Conservation (phyloP, 1,140 invertebrate species). For the Drosophila erecta region DNA sequence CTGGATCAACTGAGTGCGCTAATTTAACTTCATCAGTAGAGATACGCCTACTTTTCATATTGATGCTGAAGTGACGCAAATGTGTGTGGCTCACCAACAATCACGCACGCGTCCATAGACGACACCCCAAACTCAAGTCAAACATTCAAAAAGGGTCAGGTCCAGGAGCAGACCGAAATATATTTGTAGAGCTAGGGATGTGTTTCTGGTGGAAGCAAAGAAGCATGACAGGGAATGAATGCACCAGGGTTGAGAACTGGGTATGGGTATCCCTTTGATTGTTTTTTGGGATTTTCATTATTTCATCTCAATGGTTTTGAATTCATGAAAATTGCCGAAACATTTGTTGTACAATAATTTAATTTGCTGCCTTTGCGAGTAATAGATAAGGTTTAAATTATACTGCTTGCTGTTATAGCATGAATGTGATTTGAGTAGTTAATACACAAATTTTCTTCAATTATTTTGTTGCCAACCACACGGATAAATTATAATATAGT, state of each 20-base stretch:
- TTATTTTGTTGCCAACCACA: too few relatives aligned
- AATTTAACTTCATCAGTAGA: constrained; percentile 68
- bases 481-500: too few relatives aligned
- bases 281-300: constrained; percentile 83
- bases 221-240: constrained; percentile 18
- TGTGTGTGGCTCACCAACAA: constrained; percentile 71
- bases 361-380: constrained; percentile 50
- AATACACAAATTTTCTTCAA: not conserved
- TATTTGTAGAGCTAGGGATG: constrained; percentile 29
- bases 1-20: constrained; percentile 29
- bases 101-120: constrained; percentile 65
- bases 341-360: constrained; percentile 81
- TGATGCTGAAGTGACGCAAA: constrained; percentile 56
- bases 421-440: not conserved
- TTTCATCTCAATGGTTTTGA: constrained; percentile 82
- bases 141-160: constrained; percentile 34
- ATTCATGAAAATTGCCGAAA: constrained; percentile 74
- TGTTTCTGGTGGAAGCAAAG: constrained; percentile 35
- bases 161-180: constrained; percentile 22
- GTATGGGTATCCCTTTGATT: constrained; percentile 75
- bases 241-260: constrained; percentile 24
- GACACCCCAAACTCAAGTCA: constrained; percentile 49
- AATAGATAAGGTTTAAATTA: constrained; percentile 44
- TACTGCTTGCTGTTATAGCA: constrained; percentile 15
- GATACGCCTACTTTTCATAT: constrained; percentile 65